A percentile compares a stretch with the other conserved stretches of the same genome.
Conservation (phyloP, 1,140 invertebrate genomes). For the Drosophila sucinea region DNA sequence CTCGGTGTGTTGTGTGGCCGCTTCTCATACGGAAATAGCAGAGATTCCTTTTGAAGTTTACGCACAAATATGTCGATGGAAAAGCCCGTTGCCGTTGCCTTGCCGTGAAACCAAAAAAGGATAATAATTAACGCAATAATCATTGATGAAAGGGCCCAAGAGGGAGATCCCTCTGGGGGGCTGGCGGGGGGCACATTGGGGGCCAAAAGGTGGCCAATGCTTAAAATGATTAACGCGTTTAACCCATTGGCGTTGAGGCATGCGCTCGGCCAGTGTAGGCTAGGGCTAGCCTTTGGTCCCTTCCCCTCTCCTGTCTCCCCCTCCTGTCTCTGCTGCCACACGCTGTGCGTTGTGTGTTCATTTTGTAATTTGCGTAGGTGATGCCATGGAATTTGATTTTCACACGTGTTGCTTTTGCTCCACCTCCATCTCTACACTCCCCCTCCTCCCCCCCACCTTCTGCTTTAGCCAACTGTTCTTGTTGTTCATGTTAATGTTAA, state of each 20-base stretch:
- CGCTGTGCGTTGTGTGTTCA: constrained; percentile 69
- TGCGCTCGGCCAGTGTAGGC: constrained; percentile 37
- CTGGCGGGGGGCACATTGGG: not conserved
- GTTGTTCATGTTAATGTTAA: constrained; percentile 70
- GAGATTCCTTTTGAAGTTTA: constrained; percentile 82
- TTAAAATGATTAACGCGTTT: constrained; percentile 73
- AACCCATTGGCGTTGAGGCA: constrained; percentile 60
- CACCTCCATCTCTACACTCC: constrained; percentile 9
- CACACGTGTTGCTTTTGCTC: constrained; percentile 70
- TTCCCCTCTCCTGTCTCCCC: not conserved
- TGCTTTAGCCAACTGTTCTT: constrained; percentile 44
- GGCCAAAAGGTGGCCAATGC: constrained; percentile 41
- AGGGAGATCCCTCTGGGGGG: constrained; percentile 14
- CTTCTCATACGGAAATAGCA: constrained; percentile 73
- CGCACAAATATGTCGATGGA: constrained; percentile 64
- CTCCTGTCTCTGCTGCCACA: constrained; percentile 4
- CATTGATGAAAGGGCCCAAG: constrained; percentile 70
- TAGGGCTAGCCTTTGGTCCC: constrained; percentile 6
- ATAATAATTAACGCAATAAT: constrained; percentile 83
- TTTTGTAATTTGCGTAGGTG: constrained; percentile 81
- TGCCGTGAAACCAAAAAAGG: constrained; percentile 27
- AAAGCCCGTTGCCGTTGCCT: constrained; percentile 15
- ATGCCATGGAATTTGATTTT: constrained; percentile 82
- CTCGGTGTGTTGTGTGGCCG: constrained; percentile 17
- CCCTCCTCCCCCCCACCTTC: not conserved